These are phyloP conservation scores for Mohoua ochrocephala DNA, from an alignment of 2,113 vertebrate genomes.

Conservation along the genomic window DNA sequence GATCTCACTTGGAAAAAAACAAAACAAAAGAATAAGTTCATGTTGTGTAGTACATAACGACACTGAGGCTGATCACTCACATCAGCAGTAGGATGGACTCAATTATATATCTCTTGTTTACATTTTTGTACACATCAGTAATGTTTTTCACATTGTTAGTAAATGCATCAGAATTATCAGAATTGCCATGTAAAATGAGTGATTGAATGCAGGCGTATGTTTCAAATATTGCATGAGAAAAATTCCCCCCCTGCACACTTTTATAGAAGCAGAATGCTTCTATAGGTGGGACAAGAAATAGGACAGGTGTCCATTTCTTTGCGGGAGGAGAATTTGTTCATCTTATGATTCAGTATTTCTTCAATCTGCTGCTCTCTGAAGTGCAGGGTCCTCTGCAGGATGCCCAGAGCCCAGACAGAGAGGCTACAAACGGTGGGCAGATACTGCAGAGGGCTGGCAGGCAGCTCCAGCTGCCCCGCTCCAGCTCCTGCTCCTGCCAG, in stretches of 20 bases:
- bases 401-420: background rate
- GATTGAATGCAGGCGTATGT: background rate
- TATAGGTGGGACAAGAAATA: background rate
- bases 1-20: background rate
- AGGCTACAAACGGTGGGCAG: background rate
- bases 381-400: background rate
- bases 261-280: background rate
- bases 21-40: background rate
- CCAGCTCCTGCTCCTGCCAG: accelerated
- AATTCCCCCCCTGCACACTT: accelerated
- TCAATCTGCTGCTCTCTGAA: background rate
- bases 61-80: background rate
- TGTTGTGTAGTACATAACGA: background rate
- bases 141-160: background rate
- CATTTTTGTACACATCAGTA: background rate
- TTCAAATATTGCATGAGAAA: background rate
- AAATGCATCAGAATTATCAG: background rate
- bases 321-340: background rate
- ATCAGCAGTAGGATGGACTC: background rate
- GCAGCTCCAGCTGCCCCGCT: accelerated
- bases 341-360: background rate
- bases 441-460: accelerated
- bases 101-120: background rate
- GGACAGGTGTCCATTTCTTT: background rate
- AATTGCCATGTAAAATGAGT: background rate